Conservation (phyloP, 2,888 invertebrate genomes). For the Petrolisthes manimaculis region DNA sequence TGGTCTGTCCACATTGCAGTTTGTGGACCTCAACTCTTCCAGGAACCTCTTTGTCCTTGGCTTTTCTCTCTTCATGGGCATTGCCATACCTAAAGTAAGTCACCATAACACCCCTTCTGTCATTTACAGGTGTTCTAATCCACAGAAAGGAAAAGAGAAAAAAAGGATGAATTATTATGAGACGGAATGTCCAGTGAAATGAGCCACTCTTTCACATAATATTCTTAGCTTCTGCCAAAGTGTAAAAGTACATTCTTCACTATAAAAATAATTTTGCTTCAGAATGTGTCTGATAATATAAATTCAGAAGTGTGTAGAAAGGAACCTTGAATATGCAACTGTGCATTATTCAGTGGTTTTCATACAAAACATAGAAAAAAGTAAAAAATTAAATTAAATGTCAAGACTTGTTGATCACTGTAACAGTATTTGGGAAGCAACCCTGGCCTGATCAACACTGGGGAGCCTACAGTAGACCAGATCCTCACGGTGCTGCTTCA, state of each 20-base stretch:
- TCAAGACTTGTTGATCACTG: not conserved
- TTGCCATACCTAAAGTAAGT: slow-evolving; percentile 70
- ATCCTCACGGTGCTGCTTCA: slow-evolving; percentile 68
- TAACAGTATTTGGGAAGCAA: not conserved
- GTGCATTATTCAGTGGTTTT: too few species aligned
- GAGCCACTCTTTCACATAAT: not conserved
- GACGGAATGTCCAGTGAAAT: too few species aligned
- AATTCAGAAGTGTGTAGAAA: too few species aligned
- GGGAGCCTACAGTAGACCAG: slow-evolving; percentile 66
- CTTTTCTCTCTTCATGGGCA: slow-evolving; percentile 86
- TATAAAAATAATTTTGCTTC: too few species aligned
- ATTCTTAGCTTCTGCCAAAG: too few species aligned
- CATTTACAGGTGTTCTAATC: too few species aligned
- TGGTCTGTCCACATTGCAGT: slow-evolving; percentile 77
- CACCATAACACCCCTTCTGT: not conserved
- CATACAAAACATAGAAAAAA: too few species aligned
- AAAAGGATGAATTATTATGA: too few species aligned
- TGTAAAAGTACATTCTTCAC: too few species aligned
- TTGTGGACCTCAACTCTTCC: slow-evolving; percentile 84
- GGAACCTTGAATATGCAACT: too few species aligned
- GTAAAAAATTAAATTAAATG: not conserved
- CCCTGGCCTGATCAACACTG: slow-evolving; percentile 62
- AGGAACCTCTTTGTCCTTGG: slow-evolving; percentile 91
- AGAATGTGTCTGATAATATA: too few species aligned
- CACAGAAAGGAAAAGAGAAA: too few species aligned